phyloP scores from a whole-genome alignment of 2,797 vertebrate genomes.

The Gallinago nigripennis region DNA sequence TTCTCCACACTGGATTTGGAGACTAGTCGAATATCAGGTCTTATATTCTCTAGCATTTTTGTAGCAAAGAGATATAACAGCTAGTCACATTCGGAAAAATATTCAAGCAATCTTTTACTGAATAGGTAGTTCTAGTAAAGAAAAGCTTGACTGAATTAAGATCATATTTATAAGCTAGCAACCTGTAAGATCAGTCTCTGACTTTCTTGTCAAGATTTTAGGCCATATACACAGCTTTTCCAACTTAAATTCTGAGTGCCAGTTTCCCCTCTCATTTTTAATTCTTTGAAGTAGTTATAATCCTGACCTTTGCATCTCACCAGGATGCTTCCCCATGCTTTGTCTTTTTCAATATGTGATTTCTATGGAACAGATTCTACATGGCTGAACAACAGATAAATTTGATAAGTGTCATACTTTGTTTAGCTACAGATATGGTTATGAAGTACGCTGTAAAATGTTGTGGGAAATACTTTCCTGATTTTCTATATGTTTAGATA shows the following conservation, averaged over 20 bases:
- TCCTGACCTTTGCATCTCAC: background rate
- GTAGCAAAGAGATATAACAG: background rate
- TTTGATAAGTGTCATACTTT: background rate
- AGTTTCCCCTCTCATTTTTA: background rate
- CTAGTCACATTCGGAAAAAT: background rate
- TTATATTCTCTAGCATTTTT: background rate
- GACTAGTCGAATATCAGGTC: background rate
- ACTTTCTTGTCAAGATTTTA: background rate
- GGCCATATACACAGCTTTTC: background rate
- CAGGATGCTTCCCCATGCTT: background rate
- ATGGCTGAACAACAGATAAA: background rate
- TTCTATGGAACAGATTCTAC: background rate
- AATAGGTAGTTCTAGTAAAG: background rate
- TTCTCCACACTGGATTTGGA: background rate
- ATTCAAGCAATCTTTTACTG: background rate
- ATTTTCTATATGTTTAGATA: background rate
- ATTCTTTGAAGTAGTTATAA: background rate
- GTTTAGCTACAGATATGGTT: background rate
- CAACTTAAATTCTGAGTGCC: background rate
- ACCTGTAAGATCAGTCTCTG: background rate
- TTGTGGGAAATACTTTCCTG: background rate
- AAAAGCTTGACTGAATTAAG: background rate
- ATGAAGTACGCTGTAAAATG: background rate
- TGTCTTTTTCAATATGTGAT: background rate
- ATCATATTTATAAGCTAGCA: background rate